Evolutionary conservation across 1,140 invertebrate species (phyloP), one percentile per base, ranked within the genome.

Genomic region (Galleria mellonella): DNA sequence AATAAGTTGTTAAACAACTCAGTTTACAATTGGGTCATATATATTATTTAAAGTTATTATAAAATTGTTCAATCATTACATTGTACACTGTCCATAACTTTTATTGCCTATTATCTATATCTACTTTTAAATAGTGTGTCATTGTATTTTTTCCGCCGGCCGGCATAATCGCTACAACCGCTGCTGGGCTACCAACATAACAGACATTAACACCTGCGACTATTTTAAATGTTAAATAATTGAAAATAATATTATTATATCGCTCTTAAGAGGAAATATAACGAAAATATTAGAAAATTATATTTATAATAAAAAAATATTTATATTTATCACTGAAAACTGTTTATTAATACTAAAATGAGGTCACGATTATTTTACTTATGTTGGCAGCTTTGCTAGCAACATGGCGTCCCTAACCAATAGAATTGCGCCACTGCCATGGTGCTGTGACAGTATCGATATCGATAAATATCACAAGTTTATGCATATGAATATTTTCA

Each of bases 371-470:
- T 13, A 9, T 32, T 45, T 40, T 40, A 37, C 28, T 39, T 39
- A 56, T 13, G 62, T 75, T 79, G 75, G 72, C 55, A 47, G 32
- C 36, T 39, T 41, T 72, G 68, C 47, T 32, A 35, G 30, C 39
- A 55, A 48, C 42, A 65, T 61, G 57, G 47, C 47, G 50, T 41
- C 50, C 33, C 32, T 54, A 28, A 47, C 74, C 72, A 75, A 75
- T 72, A 66, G 51, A 54, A 47, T 43, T 11, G 27, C 17, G 43
- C 56, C 43, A 41, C 39, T 42, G 23, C 41, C 13, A 23, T 29
- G 61, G 61, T 6, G 69, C 43, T 58, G 52, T 32, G 5, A 28
- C 4, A 32, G 10, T 61, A 44, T 51, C 51, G 48, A 51, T 57
- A 29, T 51, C 33, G 38, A 57, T 51, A 43, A 43, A 57, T 41